Evolutionary conservation across 2,888 invertebrate species (phyloP), one percentile per base, ranked within the genome.

Genomic region (Sericinus montela): DNA sequence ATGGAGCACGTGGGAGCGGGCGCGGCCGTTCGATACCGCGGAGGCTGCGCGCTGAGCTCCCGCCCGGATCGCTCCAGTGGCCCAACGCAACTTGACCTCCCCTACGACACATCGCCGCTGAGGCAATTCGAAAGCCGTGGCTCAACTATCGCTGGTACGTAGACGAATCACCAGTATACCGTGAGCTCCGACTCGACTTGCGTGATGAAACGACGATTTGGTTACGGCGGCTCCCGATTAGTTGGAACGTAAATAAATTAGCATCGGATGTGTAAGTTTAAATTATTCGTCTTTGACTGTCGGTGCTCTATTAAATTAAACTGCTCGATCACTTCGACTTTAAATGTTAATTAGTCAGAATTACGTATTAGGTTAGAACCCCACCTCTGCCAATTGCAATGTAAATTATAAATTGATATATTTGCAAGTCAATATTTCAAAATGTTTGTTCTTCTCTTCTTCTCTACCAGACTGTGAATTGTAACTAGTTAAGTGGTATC

Each of bases 1-100:
- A 69, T 68, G 68, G 48, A 64, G 59, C 68, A 69, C 69, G 69
- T 69, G 70, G 65, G 58, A 46, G 65, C 56, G 59, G 51, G 65
- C 60, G 66, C 65, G 69, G 67, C 55, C 70, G 70, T 61, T 72
- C 71, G 67, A 72, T 72, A 72, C 56, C 55, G 60, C 68, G 69
- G 71, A 72, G 70, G 69, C 70, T 72, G 71, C 71, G 71, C 70
- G 57, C 50, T 69, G 62, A 56, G 63, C 63, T 54, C 58, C 52
- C 51, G 59, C 67, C 65, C 64, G 67, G 67, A 61, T 58, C 65
- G 56, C 3, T 23, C 40, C 11, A 28, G 16, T 32, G 32, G 32
- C 37, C 48, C 37, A 42, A 11, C n/a, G n/a, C 30, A n/a, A 7
- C 16, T 11, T 15, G 32, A 11, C 9, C 29, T 29, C 48, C 48